Percentiles rank a stretch among this genome's conserved stretches.
phyloP scores from a whole-genome alignment of 2,113 vertebrate species.

The Misgurnus mizolepis region DNA sequence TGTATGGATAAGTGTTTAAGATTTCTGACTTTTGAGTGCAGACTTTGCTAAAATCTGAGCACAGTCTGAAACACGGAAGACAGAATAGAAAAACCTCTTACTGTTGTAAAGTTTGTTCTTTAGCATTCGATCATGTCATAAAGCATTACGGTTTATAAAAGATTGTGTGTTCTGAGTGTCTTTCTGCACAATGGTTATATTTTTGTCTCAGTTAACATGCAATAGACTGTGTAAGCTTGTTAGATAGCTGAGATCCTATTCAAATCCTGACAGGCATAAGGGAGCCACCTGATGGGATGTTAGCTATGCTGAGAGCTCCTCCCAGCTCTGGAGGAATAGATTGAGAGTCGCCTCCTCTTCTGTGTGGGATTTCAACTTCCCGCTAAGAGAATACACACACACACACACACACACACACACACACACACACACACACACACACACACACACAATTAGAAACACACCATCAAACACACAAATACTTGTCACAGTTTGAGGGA shows the following conservation, averaged over 20 bases:
- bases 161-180: not conserved
- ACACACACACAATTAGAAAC: conserved; percentile 33
- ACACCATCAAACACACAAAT: conserved; percentile 41
- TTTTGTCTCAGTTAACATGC: conserved; percentile 8
- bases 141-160: not conserved
- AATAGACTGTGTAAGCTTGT: conserved; percentile 16
- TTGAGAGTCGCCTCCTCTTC: conserved; percentile 27
- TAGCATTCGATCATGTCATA: not conserved
- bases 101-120: no score
- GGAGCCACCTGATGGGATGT: conserved; percentile 33
- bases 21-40: no score
- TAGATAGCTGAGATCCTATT: conserved; percentile 25
- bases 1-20: no score
- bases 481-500: conserved; percentile 44
- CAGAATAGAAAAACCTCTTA: not conserved
- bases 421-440: conserved; percentile 21
- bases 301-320: conserved; percentile 23
- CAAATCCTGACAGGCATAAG: conserved; percentile 17
- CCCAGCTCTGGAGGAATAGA: conserved; percentile 37
- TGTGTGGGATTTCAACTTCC: conserved; percentile 53
- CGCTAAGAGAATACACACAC: conserved; percentile 44
- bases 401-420: not conserved
- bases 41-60: no score
- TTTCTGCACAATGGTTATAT: not conserved
- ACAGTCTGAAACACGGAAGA: no score